phyloP scores from a whole-genome alignment of 2,888 invertebrate species.

The Drosophila borealis region DNA sequence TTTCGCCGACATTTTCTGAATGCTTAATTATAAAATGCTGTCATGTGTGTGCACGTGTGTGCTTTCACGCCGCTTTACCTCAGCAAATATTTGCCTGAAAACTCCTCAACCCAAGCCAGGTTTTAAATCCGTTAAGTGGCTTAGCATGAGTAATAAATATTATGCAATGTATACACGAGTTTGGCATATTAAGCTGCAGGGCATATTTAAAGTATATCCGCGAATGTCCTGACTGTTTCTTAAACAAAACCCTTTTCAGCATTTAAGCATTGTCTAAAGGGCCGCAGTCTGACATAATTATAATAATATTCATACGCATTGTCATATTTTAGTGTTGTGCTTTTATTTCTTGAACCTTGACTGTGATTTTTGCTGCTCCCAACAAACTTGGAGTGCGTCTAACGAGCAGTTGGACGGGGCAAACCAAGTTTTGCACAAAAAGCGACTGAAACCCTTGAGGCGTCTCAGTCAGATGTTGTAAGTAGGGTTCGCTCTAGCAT shows the following conservation, averaged over 20 bases:
- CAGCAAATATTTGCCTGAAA: slow-evolving; percentile 40
- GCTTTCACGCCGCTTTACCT: slow-evolving; percentile 23
- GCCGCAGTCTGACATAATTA: neutral
- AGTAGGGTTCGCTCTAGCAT: slow-evolving; percentile 1
- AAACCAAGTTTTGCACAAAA: slow-evolving; percentile 12
- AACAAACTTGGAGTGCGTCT: slow-evolving; percentile 15
- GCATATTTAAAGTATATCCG: neutral
- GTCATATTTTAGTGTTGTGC: slow-evolving; percentile 4
- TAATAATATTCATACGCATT: slow-evolving; percentile 18
- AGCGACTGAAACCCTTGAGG: slow-evolving; percentile 26
- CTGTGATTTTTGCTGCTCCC: slow-evolving; percentile 21
- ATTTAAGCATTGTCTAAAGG: slow-evolving; percentile 14
- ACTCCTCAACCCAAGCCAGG: slow-evolving; percentile 7
- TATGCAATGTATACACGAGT: neutral
- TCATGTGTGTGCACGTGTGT: slow-evolving; percentile 35
- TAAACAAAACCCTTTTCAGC: neutral
- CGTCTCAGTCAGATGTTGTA: slow-evolving; percentile 3
- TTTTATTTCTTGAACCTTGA: slow-evolving; percentile 18
- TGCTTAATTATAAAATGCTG: slow-evolving; percentile 73
- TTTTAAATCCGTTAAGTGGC: slow-evolving; percentile 36
- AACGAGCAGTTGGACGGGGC: slow-evolving; percentile 26
- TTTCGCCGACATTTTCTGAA: slow-evolving; percentile 61
- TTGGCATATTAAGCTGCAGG: neutral
- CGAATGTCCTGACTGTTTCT: neutral
- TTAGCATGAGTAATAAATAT: slow-evolving; percentile 11